Conservation (phyloP, 2,797 vertebrate species). For the Atherinosoma microstoma region DNA sequence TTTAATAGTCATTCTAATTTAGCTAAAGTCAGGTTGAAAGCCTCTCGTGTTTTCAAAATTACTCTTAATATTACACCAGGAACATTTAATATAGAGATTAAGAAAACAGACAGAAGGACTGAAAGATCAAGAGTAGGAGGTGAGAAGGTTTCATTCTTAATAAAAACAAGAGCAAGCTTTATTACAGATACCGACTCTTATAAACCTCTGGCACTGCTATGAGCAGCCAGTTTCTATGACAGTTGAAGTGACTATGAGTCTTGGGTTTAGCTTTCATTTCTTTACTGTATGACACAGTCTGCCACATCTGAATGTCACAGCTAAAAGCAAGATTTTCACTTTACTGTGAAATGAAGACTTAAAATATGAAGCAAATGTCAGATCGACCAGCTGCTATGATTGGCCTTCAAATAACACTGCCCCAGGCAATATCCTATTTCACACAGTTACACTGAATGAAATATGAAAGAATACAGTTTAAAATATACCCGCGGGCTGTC, state of each 20-base stretch:
- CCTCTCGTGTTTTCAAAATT: conserved; percentile 5
- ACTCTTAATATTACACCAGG: conserved; percentile 45
- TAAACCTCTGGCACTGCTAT: neutral
- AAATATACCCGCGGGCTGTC: conserved; percentile 33
- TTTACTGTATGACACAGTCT: conserved; percentile 54
- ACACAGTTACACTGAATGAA: conserved; percentile 36
- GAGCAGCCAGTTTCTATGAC: conserved; percentile 43
- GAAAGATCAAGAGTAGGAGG: conserved; percentile 62
- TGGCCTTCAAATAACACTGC: conserved; percentile 63
- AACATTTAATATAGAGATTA: conserved; percentile 40
- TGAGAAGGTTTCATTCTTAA: conserved; percentile 70
- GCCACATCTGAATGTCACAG: conserved; percentile 62
- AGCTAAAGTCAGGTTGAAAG: conserved; percentile 6
- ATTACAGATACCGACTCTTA: conserved; percentile 34
- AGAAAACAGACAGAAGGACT: conserved; percentile 36
- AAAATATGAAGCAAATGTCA: conserved; percentile 59
- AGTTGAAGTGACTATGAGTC: conserved; percentile 36
- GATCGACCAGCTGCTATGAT: conserved; percentile 41
- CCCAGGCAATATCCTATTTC: conserved; percentile 38
- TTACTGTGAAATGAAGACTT: conserved; percentile 69
- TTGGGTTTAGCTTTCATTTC: conserved; percentile 65
- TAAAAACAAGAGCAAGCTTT: conserved; percentile 46
- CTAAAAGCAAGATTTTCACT: conserved; percentile 65
- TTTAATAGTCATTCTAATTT: conserved; percentile 20
- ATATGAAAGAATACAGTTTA: conserved; percentile 40